These are phyloP conservation scores for Acinonyx jubatus DNA, from an alignment of 2,113 vertebrate genomes.

Conservation along the genomic window DNA sequence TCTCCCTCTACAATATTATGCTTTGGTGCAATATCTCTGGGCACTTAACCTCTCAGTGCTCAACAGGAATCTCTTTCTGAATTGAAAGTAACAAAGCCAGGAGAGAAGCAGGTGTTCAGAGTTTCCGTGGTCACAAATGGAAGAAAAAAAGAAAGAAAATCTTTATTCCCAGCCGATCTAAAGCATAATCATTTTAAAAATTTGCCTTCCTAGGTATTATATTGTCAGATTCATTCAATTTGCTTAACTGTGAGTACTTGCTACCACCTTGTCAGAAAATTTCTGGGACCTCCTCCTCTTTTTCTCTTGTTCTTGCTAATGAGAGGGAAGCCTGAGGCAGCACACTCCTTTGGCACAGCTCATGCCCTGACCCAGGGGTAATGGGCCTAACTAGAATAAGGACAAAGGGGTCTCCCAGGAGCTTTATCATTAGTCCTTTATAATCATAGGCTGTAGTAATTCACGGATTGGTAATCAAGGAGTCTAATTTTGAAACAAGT, in stretches of 20 bases:
- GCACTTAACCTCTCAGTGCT: conserved; percentile 60
- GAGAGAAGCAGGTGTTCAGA: conserved; percentile 71
- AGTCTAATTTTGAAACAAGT: background rate
- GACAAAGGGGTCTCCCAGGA: background rate
- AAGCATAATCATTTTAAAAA: background rate
- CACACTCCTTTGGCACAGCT: background rate
- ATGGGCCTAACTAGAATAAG: background rate
- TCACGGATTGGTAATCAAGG: background rate
- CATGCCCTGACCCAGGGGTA: conserved; percentile 10
- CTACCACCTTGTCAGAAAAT: background rate
- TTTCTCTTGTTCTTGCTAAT: conserved; percentile 58
- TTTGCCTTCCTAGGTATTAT: conserved; percentile 19
- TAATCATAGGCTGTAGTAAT: conserved; percentile 34
- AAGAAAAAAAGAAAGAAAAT: background rate
- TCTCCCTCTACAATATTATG: conserved; percentile 52
- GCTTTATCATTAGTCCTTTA: conserved; percentile 14
- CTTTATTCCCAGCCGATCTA: background rate
- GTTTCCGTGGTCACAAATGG: conserved; percentile 42
- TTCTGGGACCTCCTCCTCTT: background rate
- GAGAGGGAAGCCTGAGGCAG: background rate
- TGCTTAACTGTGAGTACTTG: conserved; percentile 13
- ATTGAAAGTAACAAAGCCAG: conserved; percentile 56
- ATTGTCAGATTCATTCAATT: conserved; percentile 45
- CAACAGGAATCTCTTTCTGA: conserved; percentile 64
- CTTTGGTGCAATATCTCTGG: conserved; percentile 45